Evolutionary conservation across 2,888 invertebrate species (phyloP).

Genomic region (Escarpia spicata): DNA sequence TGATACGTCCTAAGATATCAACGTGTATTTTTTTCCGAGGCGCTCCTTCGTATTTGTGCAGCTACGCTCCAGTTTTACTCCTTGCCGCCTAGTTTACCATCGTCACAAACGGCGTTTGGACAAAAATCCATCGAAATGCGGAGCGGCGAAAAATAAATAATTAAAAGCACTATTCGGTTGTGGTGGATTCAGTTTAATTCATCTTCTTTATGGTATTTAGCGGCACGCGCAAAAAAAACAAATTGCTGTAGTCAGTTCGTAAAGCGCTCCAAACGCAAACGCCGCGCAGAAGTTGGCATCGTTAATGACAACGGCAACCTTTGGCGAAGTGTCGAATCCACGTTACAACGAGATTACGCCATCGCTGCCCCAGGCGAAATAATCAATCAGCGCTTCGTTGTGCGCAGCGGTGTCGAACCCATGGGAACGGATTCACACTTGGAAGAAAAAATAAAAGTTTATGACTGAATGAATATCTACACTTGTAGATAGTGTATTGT

Average conservation of each 20-base stretch:
- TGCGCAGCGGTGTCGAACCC: not conserved
- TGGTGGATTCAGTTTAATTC: not conserved
- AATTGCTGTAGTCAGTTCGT: not conserved
- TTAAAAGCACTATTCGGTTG: not conserved
- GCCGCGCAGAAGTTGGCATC: not conserved
- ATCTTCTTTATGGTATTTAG: not conserved
- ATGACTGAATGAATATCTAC: slow-evolving; percentile 16
- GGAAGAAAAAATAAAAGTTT: not conserved
- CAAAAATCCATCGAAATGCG: not conserved
- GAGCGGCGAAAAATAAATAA: not conserved
- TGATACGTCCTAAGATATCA: not conserved
- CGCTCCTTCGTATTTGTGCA: not conserved
- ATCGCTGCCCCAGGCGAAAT: not conserved
- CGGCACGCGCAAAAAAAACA: not conserved
- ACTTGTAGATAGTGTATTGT: not conserved
- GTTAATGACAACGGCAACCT: not conserved
- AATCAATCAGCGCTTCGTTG: not conserved
- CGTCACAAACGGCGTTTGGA: not conserved
- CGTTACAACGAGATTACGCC: not conserved
- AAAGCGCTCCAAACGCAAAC: not conserved
- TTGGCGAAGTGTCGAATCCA: not conserved
- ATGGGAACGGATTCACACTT: not conserved
- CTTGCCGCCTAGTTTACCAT: not conserved
- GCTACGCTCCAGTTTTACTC: not conserved
- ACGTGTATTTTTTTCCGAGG: not conserved